Base-by-base conservation (phyloP, 2,888 invertebrate species). In the Linyphia triangularis region DNA sequence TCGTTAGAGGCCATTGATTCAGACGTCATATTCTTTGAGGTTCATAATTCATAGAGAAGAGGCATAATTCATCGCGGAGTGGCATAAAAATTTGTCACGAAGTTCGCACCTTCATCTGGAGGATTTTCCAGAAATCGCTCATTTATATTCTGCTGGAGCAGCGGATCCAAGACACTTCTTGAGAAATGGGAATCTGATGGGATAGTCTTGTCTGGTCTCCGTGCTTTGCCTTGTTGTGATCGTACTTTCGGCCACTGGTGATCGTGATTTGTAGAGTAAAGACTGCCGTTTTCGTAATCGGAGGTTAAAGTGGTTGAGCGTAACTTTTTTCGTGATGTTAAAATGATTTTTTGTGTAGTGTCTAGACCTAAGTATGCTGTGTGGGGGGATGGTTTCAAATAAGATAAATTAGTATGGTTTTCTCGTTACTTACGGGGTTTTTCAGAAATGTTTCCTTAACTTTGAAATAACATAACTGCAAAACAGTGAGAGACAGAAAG, bases 21-120 rank as follows among this genome's bases (percentile, higher is more conserved):
- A 67, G 72, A 72, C 73, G 86, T 86, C 86, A 67, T 26, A 37
- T 59, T 26, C 37, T n/a, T 30, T 28, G 16, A 28, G 33, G 37
- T 13, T 40, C 63, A 81, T 86, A 86, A 78, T 26, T 69, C 85
- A 69, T 85, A 40, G 33, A 37, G 43, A 43, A 30, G 61, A 19
- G 30, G 19, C 75, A 63, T 84, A 84, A 85, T 26, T 85, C 85
- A 72, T 65, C 51, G 73, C 26, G 10, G 65, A 70, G 79, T 73
- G 79, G 79, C 86, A 81, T 72, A 61, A 37, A 73, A 86, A 86
- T 86, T 86, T 86, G 86, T 86, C 86, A 86, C 81, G 73, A 86
- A 72, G 72, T 72, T 81, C 51, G 61, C 79, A 86, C 79, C 73
- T 81, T 16, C 13, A 19, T n/a, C n/a, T 30, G 63, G 30, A 77